Evolutionary conservation across 2,888 invertebrate genomes (phyloP).

Genomic region (Cryptophagus acutangulus): DNA sequence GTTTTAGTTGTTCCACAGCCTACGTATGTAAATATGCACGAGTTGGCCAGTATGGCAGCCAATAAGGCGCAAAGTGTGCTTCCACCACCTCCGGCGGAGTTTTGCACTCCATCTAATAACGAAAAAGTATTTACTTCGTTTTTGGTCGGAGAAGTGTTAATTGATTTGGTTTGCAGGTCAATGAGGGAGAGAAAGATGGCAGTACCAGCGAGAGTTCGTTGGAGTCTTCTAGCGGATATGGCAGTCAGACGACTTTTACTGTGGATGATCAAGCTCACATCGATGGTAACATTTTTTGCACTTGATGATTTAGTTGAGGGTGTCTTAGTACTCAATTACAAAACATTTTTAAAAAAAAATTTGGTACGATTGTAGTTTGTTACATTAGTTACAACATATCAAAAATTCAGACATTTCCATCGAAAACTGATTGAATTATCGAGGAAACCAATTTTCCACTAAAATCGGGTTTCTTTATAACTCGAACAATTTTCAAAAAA

Average conservation of each 20-base stretch:
- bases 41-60: slow-evolving; percentile 77
- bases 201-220: slow-evolving; percentile 70
- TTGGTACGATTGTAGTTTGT: too few species aligned
- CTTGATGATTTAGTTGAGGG: slow-evolving; percentile 8
- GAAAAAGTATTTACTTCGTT: slow-evolving; percentile 52
- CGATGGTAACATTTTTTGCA: too few species aligned
- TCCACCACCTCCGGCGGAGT: slow-evolving; percentile 55
- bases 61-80: slow-evolving; percentile 62
- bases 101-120: slow-evolving; percentile 39
- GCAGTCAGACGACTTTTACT: slow-evolving; percentile 69
- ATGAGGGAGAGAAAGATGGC: slow-evolving; percentile 50
- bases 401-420: too few species aligned
- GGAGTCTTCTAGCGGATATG: slow-evolving; percentile 72
- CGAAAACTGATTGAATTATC: too few species aligned
- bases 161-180: slow-evolving; percentile 22
- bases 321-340: not conserved
- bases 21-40: slow-evolving; percentile 89
- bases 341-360: not conserved
- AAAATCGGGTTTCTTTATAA: too few species aligned
- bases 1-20: slow-evolving; percentile 60
- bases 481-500: too few species aligned
- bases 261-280: slow-evolving; percentile 49
- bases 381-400: too few species aligned
- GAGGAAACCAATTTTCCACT: too few species aligned
- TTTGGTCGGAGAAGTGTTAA: not conserved